These are phyloP conservation scores for Apocheima hispidaria DNA, from an alignment of 2,888 invertebrate species.

Conservation along the genomic window DNA sequence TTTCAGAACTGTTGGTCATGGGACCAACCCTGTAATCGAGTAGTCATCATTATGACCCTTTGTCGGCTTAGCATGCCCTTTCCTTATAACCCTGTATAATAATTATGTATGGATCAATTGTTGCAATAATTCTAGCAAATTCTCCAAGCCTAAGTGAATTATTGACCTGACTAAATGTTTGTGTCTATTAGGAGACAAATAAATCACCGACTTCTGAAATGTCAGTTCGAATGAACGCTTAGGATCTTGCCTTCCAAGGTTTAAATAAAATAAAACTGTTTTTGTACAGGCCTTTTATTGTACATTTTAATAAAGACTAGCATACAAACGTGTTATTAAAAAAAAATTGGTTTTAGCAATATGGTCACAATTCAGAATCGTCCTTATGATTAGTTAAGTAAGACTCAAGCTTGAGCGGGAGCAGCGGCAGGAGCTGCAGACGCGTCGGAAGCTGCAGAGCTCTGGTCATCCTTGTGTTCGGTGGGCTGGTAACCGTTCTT, in stretches of 20 bases:
- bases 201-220: too few relatives aligned
- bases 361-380: slow-evolving; percentile 30
- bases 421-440: slow-evolving; percentile 13
- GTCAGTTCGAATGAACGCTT: too few relatives aligned
- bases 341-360: slow-evolving; percentile 56
- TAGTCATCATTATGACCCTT: too few relatives aligned
- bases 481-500: slow-evolving; percentile 87
- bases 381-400: background rate
- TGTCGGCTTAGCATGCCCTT: too few relatives aligned
- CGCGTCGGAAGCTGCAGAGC: background rate
- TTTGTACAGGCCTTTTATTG: slow-evolving; percentile 43
- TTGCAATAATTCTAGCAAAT: too few relatives aligned
- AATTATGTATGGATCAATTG: too few relatives aligned
- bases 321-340: slow-evolving; percentile 44
- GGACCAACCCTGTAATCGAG: too few relatives aligned
- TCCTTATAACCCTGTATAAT: too few relatives aligned
- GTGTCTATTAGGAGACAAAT: too few relatives aligned
- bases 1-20: too few relatives aligned
- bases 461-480: slow-evolving; percentile 61
- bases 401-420: slow-evolving; percentile 41
- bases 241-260: background rate
- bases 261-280: slow-evolving; percentile 21
- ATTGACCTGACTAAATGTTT: too few relatives aligned
- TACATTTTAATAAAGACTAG: slow-evolving; percentile 46
- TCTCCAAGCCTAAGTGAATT: too few relatives aligned